Evolutionary conservation across 2,113 vertebrate genomes (phyloP).

Genomic region (Dolichotis patagonum): DNA sequence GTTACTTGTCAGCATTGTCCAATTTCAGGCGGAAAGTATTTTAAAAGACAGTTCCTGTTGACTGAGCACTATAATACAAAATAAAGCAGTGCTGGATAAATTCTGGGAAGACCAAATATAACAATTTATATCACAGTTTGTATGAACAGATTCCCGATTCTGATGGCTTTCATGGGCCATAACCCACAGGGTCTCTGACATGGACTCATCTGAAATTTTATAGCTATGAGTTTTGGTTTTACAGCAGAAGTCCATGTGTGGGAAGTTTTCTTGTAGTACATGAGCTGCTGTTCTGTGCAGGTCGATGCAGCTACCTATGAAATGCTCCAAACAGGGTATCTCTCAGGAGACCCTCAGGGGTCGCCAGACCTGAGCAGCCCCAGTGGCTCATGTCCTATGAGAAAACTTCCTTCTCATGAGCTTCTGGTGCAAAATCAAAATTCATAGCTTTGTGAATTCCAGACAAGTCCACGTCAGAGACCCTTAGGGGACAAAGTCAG

Average conservation of each 20-base stretch:
- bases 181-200: background rate
- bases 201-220: background rate
- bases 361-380: too few species aligned
- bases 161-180: constrained; percentile 23
- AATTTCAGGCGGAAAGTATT: background rate
- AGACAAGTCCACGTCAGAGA: too few species aligned
- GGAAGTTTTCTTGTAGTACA: background rate
- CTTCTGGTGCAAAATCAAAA: too few species aligned
- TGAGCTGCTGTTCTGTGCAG: background rate
- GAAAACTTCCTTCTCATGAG: too few species aligned
- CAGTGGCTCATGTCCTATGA: too few species aligned
- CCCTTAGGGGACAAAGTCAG: background rate
- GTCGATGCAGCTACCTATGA: background rate
- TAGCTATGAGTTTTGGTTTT: constrained; percentile 38
- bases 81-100: background rate
- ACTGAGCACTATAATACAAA: background rate
- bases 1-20: background rate
- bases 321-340: background rate
- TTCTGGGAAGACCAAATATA: background rate
- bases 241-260: background rate
- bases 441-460: too few species aligned
- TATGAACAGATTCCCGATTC: background rate
- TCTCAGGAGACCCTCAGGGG: background rate
- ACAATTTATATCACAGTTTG: background rate
- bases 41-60: background rate